Evolutionary conservation across 23 tunicate genomes (phyloP), one percentile per base, ranked within the genome.

Genomic region (Styela clava): DNA sequence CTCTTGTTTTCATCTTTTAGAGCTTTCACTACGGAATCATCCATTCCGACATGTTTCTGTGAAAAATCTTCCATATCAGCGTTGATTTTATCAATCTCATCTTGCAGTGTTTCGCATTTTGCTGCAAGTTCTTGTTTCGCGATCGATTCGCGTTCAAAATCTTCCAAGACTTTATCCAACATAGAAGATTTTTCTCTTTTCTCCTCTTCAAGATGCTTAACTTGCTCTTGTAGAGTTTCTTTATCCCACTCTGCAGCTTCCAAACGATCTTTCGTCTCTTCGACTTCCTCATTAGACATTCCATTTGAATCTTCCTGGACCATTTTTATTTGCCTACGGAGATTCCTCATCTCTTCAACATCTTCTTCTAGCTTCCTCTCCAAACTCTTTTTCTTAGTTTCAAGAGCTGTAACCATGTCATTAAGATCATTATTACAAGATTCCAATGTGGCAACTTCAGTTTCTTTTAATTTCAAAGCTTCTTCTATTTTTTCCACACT

Each of bases 371-470:
- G 33, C 2, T 44, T 82, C 65, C 82, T 86, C 79, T 91, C 87
- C 78, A 91, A 52, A 67, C 78, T 86, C 78, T 73, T 74, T 23
- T 29, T 79, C 35, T 33, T 85, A 22, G 76, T 26, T 73, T 91
- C 97, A 68, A 86, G 64, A n/a, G 91, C 90, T 19, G 87, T 37
- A n/a, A 84, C 91, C 85, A 86, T 91, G 37, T 86, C 91, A 69
- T 86, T 86, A 82, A 91, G 74, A 74, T 91, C 97, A 3, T 79
- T 72, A 62, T 89, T 89, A 68, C 95, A 89, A 20, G 95, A 79
- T 32, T 85, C 79, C 82, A 89, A 51, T 7, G 95, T 89, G 18
- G 35, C 9, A 25, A 89, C 62, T 34, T 91, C 89, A 16, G 28
- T 62, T 31, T 69, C 65, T 18, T 86, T 36, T 3, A 69, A 69